Evolutionary conservation across 2,888 invertebrate species (phyloP), one percentile per base, ranked within the genome.

Genomic region (Campoplex nolae): DNA sequence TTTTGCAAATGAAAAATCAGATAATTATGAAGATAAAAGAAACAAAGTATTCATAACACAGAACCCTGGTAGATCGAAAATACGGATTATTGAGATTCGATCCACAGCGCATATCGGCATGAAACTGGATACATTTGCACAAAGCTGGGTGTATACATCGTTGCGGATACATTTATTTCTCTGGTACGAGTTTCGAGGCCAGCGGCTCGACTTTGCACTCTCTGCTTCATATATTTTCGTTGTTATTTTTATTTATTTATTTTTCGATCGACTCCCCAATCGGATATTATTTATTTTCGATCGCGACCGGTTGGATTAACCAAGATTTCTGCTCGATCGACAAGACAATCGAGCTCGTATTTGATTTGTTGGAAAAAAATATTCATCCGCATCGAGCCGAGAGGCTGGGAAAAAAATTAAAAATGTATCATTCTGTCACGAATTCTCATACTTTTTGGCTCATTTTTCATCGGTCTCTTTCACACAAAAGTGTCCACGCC

Each of bases 181-280:
- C 82, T 76, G 28, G 28, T 51, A 32, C 48, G 28, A 23, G 65
- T 78, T 67, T 68, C 84, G 68, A 84, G 84, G 84, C 74, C 79
- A 84, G 58, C 73, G 38, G 35, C 65, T 81, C 56, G 67, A 74
- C 45, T 51, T 79, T 75, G 68, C 68, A 48, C 70, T 68, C 74
- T 54, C 58, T 77, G 11, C 38, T 38, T 23, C 4, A 62, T 13
- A 62, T 62, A 11, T 28, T 28, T 62, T 32, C 13, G 13, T 32
- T 32, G 8, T 13, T 71, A 28, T 62, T 13, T 42, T 42, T 38
- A 4, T 38, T 13, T 71, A 28, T 62, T 13, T 42, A 28, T 38
- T 38, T 38, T 42, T 71, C n/a, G 42, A 9, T 56, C 70, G 42
- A 38, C 54, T 58, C 23, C 45, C n/a, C 58, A 68, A 70, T 56